Base-by-base conservation (phyloP, 2,113 vertebrate genomes). In the Labrus mixtus region DNA sequence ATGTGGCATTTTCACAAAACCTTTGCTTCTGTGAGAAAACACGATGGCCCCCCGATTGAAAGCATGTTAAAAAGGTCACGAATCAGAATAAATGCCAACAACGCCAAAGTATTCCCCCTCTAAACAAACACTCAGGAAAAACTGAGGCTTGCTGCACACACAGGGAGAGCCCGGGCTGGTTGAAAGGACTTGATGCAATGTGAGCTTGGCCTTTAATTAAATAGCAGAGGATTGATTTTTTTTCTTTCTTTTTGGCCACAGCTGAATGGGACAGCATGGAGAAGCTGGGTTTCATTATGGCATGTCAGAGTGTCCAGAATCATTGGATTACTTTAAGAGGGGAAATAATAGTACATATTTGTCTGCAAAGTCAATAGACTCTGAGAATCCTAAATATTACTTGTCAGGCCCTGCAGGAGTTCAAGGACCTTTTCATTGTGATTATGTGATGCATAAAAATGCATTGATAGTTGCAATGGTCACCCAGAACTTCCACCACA, bases 1-100 rank as follows among this genome's bases (percentile, higher is more conserved):
- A 76, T 78, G 73, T 92, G 87, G 79, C 91, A 89, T 93, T 93
- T 92, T 81, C 91, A 91, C 92, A 82, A 88, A 93, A 90, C 89
- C 80, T 85, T 91, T 87, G 89, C 86, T 64, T 89, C 76, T 62
- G 72, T 56, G 82, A 79, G 80, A 88, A 83, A 86, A 89, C 90
- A 91, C 73, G 81, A 87, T 87, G 84, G 79, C 83, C 87, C 85
- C 43, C 81, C 83, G 88, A 91, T 92, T 94, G 93, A 90, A 90
- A 89, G 90, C 90, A 93, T 91, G 92, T 91, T 92, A 91, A 94
- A 94, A 95, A 95, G 94, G 94, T 95, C 94, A 95, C 87, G 89
- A 88, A 89, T 91, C 79, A 86, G 91, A 92, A 95, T 92, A 95
- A 95, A 95, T 94, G 94, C 92, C 94, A 95, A 83, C 92, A 88